Base-by-base conservation (phyloP, 1,140 invertebrate species). In the Psilanteris sp. region DNA sequence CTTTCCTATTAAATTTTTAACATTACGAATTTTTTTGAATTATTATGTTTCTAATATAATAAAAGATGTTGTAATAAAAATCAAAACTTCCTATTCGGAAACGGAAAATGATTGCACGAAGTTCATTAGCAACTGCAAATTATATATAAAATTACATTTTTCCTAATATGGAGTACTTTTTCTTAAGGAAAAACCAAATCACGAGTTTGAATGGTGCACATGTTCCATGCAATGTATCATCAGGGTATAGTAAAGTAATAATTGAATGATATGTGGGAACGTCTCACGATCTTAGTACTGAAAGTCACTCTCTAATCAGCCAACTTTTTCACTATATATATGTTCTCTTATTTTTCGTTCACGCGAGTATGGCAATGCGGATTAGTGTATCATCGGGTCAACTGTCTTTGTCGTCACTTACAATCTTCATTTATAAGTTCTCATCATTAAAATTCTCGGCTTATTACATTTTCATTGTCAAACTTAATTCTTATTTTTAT, bases 371-470 rank as follows among this genome's bases (percentile, higher is more conserved):
- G 27, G 64, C 24, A 50, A 70, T 57, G 14, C 59, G 50, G 61
- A 77, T 77, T 70, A 77, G 52, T 77, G 46, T 77, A 77, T 61
- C 66, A 77, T 31, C 66, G 32, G 73, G 73, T 76, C 73, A 76
- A 66, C 43, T 66, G 52, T 68, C 52, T 39, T 22, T 14, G 26
- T 37, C 10, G 34, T 59, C 64, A 32, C 26, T 50, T 48, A 20
- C 37, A 24, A 59, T 41, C 44, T 41, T 70, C 34, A 46, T 43
- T 20, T n/a, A 48, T 16, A 13, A 29, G n/a, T 70, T 70, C 54
- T 3, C 66, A 68, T 1, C 31, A 20, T 31, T 37, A 0, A 44
- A 68, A 44, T 31, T 29, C 1, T 6, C 3, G 18, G 26, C 15
- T 22, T 9, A 18, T 16, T 22, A 8, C 6, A 4, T 11, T 0